Base-by-base conservation (phyloP, 2,797 vertebrate genomes). In the Epinephelus coioides region DNA sequence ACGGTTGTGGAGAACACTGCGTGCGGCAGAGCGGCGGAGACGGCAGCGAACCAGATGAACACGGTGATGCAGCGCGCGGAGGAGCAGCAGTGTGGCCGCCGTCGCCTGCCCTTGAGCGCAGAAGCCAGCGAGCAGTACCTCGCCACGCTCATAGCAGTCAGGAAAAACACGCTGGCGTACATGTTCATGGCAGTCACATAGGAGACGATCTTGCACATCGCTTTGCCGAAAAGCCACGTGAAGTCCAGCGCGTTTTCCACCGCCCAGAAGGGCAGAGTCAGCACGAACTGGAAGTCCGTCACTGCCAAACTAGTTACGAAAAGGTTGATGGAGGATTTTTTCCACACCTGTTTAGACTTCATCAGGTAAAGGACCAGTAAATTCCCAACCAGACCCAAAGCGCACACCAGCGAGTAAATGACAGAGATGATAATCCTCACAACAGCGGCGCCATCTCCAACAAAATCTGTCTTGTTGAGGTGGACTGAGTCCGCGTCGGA, bases 81-180 rank as follows among this genome's bases (percentile, higher is more conserved):
- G 75, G 96, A 95, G 75, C 91, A 91, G 84, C 76, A 83, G 90
- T 55, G 5, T 3, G 87, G 69, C n/a, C 92, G 89, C 40, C 88
- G 61, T 57, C 92, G 83, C 65, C 91, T 92, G 27, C 94, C 94
- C 82, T 97, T 96, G 5, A 98, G 93, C 43, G 97, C 97, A 0
- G 96, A 98, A 44, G 97, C 97, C 40, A 99, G 97, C 0, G 97
- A 96, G 49, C 94, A 96, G 87, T 99, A 99, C 23, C 97, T 89
- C 62, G 96, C 97, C 68, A 98, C 96, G 63, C 98, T 99, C 98
- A 98, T 99, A 15, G 97, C 97, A 0, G 98, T 99, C 47, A 99
- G 96, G 82, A 99, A 98, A 84, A 99, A 99, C 30, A 99, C 98
- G 54, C 98, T 99, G 79, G 98, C 98, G 18, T 98, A 98, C 98